Evolutionary conservation across 1,140 invertebrate species (phyloP).

Genomic region (Aphaenogaster rudis): DNA sequence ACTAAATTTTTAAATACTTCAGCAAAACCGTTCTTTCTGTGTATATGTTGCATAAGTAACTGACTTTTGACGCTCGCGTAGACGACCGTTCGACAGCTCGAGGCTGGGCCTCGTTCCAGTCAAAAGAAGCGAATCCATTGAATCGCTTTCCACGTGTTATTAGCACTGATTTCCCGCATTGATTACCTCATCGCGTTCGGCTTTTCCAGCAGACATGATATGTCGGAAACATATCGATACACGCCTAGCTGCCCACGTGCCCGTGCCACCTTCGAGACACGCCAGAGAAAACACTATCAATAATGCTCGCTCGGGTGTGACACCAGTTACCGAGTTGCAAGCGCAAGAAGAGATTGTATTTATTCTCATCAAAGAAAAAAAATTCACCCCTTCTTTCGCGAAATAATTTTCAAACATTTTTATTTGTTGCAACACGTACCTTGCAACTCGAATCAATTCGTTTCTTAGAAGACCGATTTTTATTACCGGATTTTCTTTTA

Average conservation of each 20-base stretch:
- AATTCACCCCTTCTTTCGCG: not conserved
- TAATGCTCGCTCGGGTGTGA: constrained; percentile 46
- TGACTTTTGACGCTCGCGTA: not conserved
- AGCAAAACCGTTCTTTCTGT: too few species aligned
- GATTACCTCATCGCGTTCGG: constrained; percentile 49
- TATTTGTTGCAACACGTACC: not conserved
- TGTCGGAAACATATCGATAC: constrained; percentile 54
- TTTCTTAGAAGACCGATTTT: not conserved
- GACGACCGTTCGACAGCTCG: not conserved
- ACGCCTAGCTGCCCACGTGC: constrained; percentile 45
- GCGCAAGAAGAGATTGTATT: constrained; percentile 24
- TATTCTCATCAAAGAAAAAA: not conserved
- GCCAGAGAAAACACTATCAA: constrained; percentile 40
- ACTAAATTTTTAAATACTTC: too few species aligned
- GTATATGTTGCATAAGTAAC: not conserved
- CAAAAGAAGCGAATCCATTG: not conserved
- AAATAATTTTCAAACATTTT: not conserved
- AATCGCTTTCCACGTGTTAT: not conserved
- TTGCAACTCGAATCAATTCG: not conserved
- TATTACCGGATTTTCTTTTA: not conserved
- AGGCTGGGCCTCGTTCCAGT: not conserved
- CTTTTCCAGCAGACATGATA: constrained; percentile 40
- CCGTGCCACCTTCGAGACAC: constrained; percentile 36
- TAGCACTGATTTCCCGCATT: constrained; percentile 5
- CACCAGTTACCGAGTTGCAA: not conserved